phyloP scores from a whole-genome alignment of 2,113 vertebrate species.

The Meleagris gallopavo region DNA sequence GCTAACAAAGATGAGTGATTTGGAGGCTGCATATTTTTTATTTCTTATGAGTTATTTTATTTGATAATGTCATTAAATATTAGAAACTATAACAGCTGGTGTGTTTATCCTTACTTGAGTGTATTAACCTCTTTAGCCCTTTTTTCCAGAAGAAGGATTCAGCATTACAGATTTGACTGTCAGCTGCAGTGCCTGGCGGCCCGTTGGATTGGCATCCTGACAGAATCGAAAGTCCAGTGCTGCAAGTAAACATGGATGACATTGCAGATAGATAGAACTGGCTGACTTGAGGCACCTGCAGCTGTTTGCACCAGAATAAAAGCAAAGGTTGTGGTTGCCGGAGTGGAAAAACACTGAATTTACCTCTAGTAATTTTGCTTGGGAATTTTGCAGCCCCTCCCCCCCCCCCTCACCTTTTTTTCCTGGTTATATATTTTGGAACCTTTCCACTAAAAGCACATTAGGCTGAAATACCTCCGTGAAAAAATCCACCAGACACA shows the following conservation, averaged over 20 bases:
- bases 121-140: conserved; percentile 89
- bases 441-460: conserved; percentile 74
- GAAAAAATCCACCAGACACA: conserved; percentile 37
- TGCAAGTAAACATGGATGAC: conserved; percentile 85
- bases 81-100: conserved; percentile 89
- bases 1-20: conserved; percentile 55
- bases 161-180: conserved; percentile 83
- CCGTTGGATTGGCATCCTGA: conserved; percentile 81
- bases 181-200: conserved; percentile 86
- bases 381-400: not conserved
- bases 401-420: not conserved
- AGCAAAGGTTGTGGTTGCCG: conserved; percentile 80
- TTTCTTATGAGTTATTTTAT: conserved; percentile 81
- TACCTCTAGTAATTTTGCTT: conserved; percentile 83
- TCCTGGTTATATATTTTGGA: conserved; percentile 76
- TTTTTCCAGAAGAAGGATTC: conserved; percentile 87
- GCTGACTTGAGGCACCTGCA: conserved; percentile 86
- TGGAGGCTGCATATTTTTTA: conserved; percentile 30
- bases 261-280: conserved; percentile 76
- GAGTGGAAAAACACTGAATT: conserved; percentile 89
- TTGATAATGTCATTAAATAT: conserved; percentile 87
- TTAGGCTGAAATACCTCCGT: conserved; percentile 51
- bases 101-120: conserved; percentile 90
- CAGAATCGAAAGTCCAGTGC: conserved; percentile 85
- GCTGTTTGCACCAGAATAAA: conserved; percentile 83